These are phyloP conservation scores for Clarias platycephalus DNA, from an alignment of 2,797 vertebrate genomes.

Conservation along the genomic window DNA sequence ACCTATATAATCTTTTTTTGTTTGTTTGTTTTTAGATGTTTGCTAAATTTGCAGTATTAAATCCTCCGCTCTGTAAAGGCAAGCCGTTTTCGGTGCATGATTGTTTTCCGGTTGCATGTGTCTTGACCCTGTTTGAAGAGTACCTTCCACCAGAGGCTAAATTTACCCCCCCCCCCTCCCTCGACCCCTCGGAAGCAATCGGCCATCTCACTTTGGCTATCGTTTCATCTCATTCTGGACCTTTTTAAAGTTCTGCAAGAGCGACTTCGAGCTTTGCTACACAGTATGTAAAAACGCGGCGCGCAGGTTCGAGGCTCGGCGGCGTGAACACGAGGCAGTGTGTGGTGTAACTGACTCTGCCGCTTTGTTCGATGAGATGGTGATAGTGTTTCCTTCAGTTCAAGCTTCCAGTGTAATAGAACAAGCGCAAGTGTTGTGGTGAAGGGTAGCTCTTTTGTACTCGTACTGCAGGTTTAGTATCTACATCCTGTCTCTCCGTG, in stretches of 20 bases:
- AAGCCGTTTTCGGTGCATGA: not conserved
- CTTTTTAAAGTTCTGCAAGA: conserved; percentile 35
- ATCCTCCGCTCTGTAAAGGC: not conserved
- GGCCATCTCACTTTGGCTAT: conserved; percentile 58
- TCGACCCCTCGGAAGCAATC: not conserved
- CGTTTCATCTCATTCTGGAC: conserved; percentile 58
- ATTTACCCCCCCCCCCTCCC: conserved; percentile 34
- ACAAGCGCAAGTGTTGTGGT: conserved; percentile 42
- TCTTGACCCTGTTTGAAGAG: conserved; percentile 45
- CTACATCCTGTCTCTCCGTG: conserved; percentile 29
- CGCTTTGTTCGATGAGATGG: not conserved
- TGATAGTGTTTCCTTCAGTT: conserved; percentile 18
- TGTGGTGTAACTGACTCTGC: conserved; percentile 35
- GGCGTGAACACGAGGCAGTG: too few species aligned
- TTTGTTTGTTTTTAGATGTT: not conserved
- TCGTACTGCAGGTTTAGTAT: not conserved
- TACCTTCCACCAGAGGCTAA: conserved; percentile 50
- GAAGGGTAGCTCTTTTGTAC: not conserved
- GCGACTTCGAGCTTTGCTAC: conserved; percentile 44
- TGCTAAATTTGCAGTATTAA: not conserved
- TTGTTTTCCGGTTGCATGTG: not conserved
- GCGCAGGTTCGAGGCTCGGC: too few species aligned
- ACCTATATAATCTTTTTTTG: not conserved
- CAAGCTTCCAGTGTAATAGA: not conserved
- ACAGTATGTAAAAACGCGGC: conserved; percentile 48